Evolutionary conservation across 1,140 invertebrate species (phyloP).

Genomic region (Hesperophylax magnus): DNA sequence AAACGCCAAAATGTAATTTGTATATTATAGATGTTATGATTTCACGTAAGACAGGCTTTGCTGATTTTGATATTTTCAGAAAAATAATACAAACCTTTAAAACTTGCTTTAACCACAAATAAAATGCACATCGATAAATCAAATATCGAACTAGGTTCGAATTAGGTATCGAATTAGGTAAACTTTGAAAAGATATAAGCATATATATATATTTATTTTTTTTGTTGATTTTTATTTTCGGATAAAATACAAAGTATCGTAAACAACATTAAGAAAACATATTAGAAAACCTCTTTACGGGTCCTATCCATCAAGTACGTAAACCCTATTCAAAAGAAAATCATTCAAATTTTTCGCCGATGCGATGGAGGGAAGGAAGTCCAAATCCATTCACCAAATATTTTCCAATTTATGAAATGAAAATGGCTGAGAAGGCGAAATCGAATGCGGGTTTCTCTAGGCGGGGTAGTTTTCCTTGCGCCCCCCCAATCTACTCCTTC

Average conservation of each 20-base stretch:
- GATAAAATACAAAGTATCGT: background rate
- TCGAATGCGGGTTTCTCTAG: slow-evolving; percentile 17
- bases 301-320: background rate
- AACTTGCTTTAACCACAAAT: too few species aligned
- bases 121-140: too few species aligned
- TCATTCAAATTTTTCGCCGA: background rate
- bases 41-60: too few species aligned
- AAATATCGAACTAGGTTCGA: too few species aligned
- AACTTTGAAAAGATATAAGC: too few species aligned
- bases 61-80: too few species aligned
- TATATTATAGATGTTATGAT: too few species aligned
- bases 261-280: background rate
- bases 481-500: too few species aligned
- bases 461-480: slow-evolving; percentile 10
- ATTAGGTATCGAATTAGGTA: too few species aligned
- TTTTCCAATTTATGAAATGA: slow-evolving; percentile 11
- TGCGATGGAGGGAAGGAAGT: background rate
- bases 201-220: background rate
- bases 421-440: slow-evolving; percentile 21
- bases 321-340: background rate
- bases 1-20: too few species aligned
- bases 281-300: background rate
- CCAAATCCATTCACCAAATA: slow-evolving; percentile 5
- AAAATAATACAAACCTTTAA: too few species aligned
- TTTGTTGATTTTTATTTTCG: background rate